phyloP scores from a whole-genome alignment of 1,140 invertebrate genomes.

The Pentalonia nigronervosa region DNA sequence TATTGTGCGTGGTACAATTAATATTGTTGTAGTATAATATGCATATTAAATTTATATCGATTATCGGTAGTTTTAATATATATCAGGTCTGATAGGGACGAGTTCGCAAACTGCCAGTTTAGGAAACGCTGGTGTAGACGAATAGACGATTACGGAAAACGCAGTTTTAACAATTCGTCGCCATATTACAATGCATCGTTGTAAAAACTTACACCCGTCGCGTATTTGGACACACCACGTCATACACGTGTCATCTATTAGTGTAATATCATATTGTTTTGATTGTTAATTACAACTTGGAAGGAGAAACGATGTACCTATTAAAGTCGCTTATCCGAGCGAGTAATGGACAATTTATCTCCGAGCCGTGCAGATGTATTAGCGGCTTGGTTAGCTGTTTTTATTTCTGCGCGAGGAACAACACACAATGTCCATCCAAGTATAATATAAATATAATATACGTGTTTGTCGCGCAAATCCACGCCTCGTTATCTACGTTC shows the following conservation, averaged over 20 bases:
- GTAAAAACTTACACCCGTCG: too few relatives aligned
- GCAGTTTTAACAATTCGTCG: too few relatives aligned
- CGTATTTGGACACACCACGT: not conserved
- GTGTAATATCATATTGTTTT: not conserved
- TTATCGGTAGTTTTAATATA: too few relatives aligned
- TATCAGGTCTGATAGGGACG: too few relatives aligned
- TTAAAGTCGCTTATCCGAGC: not conserved
- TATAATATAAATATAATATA: not conserved
- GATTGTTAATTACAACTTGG: too few relatives aligned
- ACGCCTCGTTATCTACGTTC: not conserved
- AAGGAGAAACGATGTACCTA: not conserved
- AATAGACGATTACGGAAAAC: too few relatives aligned
- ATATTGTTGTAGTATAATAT: too few relatives aligned
- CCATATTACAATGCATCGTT: too few relatives aligned
- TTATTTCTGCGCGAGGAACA: not conserved
- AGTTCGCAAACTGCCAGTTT: too few relatives aligned
- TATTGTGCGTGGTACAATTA: too few relatives aligned
- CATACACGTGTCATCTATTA: not conserved
- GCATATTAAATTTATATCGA: too few relatives aligned
- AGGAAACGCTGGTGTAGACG: too few relatives aligned
- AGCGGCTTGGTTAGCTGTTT: not conserved
- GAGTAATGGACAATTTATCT: not conserved
- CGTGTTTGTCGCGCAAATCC: not conserved
- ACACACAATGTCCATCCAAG: not conserved
- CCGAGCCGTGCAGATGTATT: not conserved